Evolutionary conservation across 2,113 vertebrate genomes (phyloP), one percentile per base, ranked within the genome.

Genomic region (Maylandia zebra): DNA sequence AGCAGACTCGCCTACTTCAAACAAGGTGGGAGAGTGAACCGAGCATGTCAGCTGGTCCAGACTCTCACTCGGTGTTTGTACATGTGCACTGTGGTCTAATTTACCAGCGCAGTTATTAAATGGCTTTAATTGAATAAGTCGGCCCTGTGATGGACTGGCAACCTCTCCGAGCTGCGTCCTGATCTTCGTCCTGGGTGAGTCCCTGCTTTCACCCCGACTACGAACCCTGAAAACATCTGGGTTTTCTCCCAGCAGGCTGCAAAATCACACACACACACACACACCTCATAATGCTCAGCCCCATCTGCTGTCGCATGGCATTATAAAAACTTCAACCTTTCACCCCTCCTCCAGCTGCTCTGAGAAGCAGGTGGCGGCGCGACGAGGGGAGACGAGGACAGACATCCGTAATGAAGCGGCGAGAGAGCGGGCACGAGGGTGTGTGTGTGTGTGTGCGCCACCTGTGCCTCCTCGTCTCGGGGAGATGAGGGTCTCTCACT

Each of bases 331-430:
- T 34, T 3, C 56, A 56, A 88, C 88, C 91, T 86, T 88, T 86
- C 32, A 90, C 88, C 86, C 74, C 8, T 86, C 85, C 81, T 82
- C 43, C 89, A 89, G 89, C 91, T 92, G 86, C 89, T 66, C 71
- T 1, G 22, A 53, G 79, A 64, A n/a, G 82, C 53, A 92, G 92
- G 84, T 89, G 88, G 86, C 2, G 57, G 32, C 0, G 64, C 48
- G 19, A 1, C 1, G 48, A 85, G 69, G 52, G 48, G 86, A 76
- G 56, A 14, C 4, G 66, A 81, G 86, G 85, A 87, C 80, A 85
- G n/a, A 81, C 32, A 5, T 55, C 19, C 8, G 61, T 10, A 10
- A 83, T 48, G 27, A 83, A 24, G 43, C 24, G 12, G 52, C 27
- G 11, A 56, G 27, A 52, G 83, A 45, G 52, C 5, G 85, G 7